Evolutionary conservation across 1,140 invertebrate genomes (phyloP).

Genomic region (Rhagoletis pomonella): DNA sequence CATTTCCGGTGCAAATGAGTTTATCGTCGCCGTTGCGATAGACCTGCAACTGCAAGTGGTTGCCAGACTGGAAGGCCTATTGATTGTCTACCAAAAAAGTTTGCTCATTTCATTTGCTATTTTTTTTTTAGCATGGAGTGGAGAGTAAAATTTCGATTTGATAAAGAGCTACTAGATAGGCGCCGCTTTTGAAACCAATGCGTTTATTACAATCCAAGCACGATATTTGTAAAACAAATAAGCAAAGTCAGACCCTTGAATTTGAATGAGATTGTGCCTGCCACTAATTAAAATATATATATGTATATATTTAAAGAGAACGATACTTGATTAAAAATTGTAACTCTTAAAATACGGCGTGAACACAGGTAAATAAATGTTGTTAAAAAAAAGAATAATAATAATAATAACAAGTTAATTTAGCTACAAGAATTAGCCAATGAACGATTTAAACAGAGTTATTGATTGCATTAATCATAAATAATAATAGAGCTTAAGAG

Average conservation of each 20-base stretch:
- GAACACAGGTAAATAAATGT: background rate
- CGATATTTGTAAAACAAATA: conserved; percentile 8
- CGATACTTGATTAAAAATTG: background rate
- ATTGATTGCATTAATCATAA: background rate
- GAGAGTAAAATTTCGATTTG: too few relatives aligned
- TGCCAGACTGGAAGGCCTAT: background rate
- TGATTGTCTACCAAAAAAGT: background rate
- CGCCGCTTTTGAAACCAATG: background rate
- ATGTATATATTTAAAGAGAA: background rate
- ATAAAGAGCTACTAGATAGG: background rate
- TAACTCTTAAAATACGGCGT: background rate
- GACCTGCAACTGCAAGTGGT: background rate
- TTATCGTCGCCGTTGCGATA: background rate
- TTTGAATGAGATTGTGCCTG: conserved; percentile 52
- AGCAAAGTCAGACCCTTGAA: background rate
- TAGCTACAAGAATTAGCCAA: background rate
- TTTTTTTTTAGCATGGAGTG: too few relatives aligned
- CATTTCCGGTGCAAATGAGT: background rate
- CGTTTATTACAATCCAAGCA: background rate
- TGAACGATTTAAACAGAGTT: conserved; percentile 9
- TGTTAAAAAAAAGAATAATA: conserved; percentile 1
- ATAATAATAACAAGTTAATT: conserved; percentile 1
- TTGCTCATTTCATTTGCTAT: too few relatives aligned
- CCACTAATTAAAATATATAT: background rate
- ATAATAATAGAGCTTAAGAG: background rate